Evolutionary conservation across 2,797 vertebrate genomes (phyloP).

Genomic region (Siniperca obscura): DNA sequence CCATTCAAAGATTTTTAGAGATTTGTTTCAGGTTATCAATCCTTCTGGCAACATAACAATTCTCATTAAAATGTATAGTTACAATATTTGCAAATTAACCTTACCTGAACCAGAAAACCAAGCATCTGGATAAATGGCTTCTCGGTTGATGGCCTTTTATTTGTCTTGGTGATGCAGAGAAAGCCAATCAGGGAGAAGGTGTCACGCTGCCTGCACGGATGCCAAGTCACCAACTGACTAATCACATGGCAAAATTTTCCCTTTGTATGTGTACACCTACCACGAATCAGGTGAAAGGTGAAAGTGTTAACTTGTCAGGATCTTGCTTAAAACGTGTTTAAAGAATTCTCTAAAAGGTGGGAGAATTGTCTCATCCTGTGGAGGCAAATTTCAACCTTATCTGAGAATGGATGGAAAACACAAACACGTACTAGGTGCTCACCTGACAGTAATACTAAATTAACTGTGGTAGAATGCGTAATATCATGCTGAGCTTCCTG

Average conservation of each 20-base stretch:
- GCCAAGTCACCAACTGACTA: not conserved
- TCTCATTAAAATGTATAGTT: not conserved
- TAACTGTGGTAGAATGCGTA: not conserved
- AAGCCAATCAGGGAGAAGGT: constrained; percentile 59
- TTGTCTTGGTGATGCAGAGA: constrained; percentile 15
- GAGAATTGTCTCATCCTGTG: not conserved
- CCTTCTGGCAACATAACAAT: not conserved
- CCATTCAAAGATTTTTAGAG: not conserved
- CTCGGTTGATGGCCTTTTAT: constrained; percentile 41
- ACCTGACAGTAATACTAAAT: not conserved
- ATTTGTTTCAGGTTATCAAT: not conserved
- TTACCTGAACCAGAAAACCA: constrained; percentile 51
- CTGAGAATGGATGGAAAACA: not conserved
- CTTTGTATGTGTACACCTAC: not conserved
- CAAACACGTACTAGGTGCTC: not conserved
- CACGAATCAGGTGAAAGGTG: not conserved
- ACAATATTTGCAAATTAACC: constrained; percentile 7
- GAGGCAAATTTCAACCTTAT: not conserved
- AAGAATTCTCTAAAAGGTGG: not conserved
- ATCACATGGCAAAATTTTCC: constrained; percentile 15
- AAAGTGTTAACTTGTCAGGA: not conserved
- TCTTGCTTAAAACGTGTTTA: not conserved
- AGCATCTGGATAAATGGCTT: constrained; percentile 5
- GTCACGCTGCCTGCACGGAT: not conserved
- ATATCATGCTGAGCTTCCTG: not conserved